Percentiles rank a stretch among this genome's conserved stretches.
These are phyloP conservation scores for Phaethon lepturus DNA, from an alignment of 2,113 vertebrate genomes.

Conservation along the genomic window DNA sequence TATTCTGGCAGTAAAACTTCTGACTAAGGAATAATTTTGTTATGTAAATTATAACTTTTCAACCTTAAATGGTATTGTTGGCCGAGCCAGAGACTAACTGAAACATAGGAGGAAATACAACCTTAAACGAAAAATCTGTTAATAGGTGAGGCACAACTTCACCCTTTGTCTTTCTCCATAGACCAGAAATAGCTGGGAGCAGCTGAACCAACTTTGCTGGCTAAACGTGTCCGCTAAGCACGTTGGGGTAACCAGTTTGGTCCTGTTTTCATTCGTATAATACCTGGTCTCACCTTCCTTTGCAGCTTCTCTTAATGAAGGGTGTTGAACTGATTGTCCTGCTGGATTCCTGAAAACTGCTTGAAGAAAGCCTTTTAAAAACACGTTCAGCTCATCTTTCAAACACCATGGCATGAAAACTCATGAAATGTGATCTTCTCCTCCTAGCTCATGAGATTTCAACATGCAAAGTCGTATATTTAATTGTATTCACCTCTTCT, in stretches of 20 bases:
- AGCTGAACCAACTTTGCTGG: constrained; percentile 49
- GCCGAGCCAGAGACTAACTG: not conserved
- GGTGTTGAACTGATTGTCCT: not conserved
- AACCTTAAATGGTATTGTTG: constrained; percentile 49
- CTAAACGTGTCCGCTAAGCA: constrained; percentile 22
- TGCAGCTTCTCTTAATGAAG: constrained; percentile 3
- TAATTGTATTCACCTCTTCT: not conserved
- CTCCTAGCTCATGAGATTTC: not conserved
- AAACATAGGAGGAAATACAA: constrained; percentile 16
- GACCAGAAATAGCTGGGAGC: constrained; percentile 39
- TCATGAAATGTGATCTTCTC: not conserved
- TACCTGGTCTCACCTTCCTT: not conserved
- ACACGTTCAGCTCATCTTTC: constrained; percentile 17
- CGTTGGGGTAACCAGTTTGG: constrained; percentile 34
- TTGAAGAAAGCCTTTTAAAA: not conserved
- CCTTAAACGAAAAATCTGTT: constrained; percentile 16
- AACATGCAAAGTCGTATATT: not conserved
- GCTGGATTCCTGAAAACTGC: constrained; percentile 43
- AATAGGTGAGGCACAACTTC: constrained; percentile 34
- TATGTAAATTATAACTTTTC: constrained; percentile 58
- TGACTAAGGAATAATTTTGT: constrained; percentile 60
- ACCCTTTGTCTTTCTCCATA: constrained; percentile 35
- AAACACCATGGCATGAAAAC: not conserved
- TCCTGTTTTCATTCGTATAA: not conserved
- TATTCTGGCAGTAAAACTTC: constrained; percentile 57